Evolutionary conservation across 2,888 invertebrate species (phyloP), one percentile per base, ranked within the genome.

Genomic region (Hetaerina titia): DNA sequence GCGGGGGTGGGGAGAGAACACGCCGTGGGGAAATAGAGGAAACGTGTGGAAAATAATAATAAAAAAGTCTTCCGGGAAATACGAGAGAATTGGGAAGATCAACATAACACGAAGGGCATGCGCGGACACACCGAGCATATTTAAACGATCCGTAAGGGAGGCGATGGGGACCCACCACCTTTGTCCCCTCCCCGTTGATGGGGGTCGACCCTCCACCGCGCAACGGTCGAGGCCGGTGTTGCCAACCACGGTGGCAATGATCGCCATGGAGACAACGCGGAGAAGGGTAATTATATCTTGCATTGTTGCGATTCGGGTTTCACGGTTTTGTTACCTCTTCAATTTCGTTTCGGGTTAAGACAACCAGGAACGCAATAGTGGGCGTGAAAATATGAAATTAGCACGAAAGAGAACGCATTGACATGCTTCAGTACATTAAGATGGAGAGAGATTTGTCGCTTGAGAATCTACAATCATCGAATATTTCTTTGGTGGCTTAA

Each of bases 81-180:
- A 81, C 81, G 81, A 81, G 81, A 81, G 81, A 81, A 81, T 81
- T 81, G 11, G 81, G 81, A 31, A 81, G 81, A 81, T 81, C 81
- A 81, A 81, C 81, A 81, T 81, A 81, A 81, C 25, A 81, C 81
- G 81, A 1, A 81, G 31, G 31, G 81, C 81, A 81, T 2, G 9
- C 25, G 25, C 13, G 31, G 25, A 81, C 25, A 81, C 81, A 25
- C 31, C 81, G 81, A 31, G 81, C 25, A 81, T 81, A 81, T 81
- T 81, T 31, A 81, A 81, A 31, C 81, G 81, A 81, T 81, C 13
- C 25, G 9, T 81, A 81, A 11, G 81, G 81, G 81, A 81, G 31
- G 69, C 31, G 69, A 69, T 31, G 31, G 2, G 81, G 31, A 81
- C 9, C 2, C 17, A 15, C 45, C 69, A 2, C 7, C n/a, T n/a